Evolutionary conservation across 1,140 invertebrate genomes (phyloP).

Genomic region (Stegodyphus mimosarum): DNA sequence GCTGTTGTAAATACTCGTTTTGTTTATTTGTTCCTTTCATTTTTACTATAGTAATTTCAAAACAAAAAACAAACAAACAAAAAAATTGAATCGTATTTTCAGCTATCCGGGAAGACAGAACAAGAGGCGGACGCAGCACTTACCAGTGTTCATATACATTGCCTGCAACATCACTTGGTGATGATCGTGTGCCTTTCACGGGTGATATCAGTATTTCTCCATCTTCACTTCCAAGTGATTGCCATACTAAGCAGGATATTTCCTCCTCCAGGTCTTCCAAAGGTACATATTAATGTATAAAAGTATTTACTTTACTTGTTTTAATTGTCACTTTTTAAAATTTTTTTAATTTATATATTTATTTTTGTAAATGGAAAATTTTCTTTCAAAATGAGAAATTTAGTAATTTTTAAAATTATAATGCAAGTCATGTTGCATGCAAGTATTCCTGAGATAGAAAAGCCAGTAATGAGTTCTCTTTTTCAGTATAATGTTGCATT

Average conservation of each 20-base stretch:
- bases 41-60: too few relatives aligned
- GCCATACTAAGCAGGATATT: constrained; percentile 46
- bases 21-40: too few relatives aligned
- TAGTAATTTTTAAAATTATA: background rate
- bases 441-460: too few relatives aligned
- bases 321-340: background rate
- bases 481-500: too few relatives aligned
- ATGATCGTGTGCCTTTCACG: constrained; percentile 50
- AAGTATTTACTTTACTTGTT: background rate
- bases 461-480: too few relatives aligned
- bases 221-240: constrained; percentile 51
- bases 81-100: constrained; percentile 22
- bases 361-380: background rate
- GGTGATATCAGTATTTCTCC: constrained; percentile 58
- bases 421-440: too few relatives aligned
- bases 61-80: too few relatives aligned
- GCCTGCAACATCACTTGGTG: constrained; percentile 40
- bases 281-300: constrained; percentile 1
- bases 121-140: constrained; percentile 92
- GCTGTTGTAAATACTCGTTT: too few relatives aligned
- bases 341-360: background rate
- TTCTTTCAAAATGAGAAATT: background rate
- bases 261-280: constrained; percentile 58
- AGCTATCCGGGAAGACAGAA: constrained; percentile 95
- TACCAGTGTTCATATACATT: constrained; percentile 79